These are phyloP conservation scores for Nothobranchius furzeri DNA, from an alignment of 2,113 vertebrate genomes.

Conservation along the genomic window DNA sequence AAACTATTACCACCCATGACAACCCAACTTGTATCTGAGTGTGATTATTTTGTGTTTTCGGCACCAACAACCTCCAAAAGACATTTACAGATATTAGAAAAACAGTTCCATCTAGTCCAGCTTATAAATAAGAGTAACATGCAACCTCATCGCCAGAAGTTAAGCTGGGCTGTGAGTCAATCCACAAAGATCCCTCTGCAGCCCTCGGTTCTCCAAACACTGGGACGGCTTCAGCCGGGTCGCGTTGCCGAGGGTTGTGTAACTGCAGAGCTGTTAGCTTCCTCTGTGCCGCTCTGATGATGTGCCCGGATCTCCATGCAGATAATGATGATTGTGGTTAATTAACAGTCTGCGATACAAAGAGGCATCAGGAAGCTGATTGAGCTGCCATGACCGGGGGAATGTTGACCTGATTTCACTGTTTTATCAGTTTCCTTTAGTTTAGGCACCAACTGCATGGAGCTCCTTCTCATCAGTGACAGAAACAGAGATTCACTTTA, in stretches of 20 bases:
- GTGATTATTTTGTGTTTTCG: not conserved
- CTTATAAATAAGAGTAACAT: not conserved
- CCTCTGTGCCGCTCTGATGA: slow-evolving; percentile 8
- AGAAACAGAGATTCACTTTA: too few species aligned
- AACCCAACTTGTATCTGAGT: too few species aligned
- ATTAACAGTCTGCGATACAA: slow-evolving; percentile 26
- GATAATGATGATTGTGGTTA: slow-evolving; percentile 45
- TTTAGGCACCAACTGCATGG: too few species aligned
- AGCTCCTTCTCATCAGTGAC: too few species aligned
- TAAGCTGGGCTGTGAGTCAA: not conserved
- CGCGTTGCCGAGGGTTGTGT: slow-evolving; percentile 7
- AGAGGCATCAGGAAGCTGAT: slow-evolving; percentile 28
- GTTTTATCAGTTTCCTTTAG: too few species aligned
- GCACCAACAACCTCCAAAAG: not conserved
- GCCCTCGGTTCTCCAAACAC: not conserved
- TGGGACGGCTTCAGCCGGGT: not conserved
- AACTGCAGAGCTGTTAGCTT: slow-evolving; percentile 20
- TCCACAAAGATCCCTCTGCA: not conserved
- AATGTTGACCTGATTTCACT: too few species aligned
- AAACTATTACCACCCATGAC: too few species aligned
- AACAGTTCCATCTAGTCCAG: too few species aligned
- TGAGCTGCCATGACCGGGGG: not conserved
- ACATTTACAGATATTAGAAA: not conserved
- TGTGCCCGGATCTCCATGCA: slow-evolving; percentile 20
- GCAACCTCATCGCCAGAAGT: not conserved